Percentiles rank a stretch among this genome's conserved stretches.
These are phyloP conservation scores for Myotis planiceps DNA, from an alignment of 2,797 vertebrate genomes.

Conservation along the genomic window DNA sequence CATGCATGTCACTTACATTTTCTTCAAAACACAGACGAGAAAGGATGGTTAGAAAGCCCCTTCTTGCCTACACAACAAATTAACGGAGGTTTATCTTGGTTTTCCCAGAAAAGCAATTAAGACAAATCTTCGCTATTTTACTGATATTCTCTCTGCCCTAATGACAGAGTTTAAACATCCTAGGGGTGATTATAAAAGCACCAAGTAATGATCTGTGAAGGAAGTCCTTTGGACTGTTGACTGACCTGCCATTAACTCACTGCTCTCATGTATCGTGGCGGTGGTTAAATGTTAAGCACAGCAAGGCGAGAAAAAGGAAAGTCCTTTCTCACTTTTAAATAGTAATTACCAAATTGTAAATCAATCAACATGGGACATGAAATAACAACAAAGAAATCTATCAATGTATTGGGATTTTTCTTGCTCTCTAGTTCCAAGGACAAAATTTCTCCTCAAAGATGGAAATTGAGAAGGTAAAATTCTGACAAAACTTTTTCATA, in stretches of 20 bases:
- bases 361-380: neutral
- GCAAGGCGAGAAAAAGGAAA: neutral
- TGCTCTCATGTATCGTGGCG: neutral
- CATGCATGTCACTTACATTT: neutral
- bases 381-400: neutral
- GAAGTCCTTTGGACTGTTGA: neutral
- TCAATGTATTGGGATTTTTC: neutral
- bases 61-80: neutral
- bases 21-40: neutral
- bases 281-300: neutral
- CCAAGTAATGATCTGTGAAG: neutral
- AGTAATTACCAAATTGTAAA: neutral
- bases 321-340: neutral
- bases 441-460: neutral
- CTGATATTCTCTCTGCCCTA: neutral
- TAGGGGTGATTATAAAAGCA: neutral
- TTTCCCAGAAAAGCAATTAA: slow-evolving; percentile 30
- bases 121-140: neutral
- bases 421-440: neutral
- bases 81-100: neutral
- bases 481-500: neutral
- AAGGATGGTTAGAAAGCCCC: neutral
- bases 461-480: neutral
- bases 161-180: neutral
- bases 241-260: neutral